Evolutionary conservation across 2,888 invertebrate species (phyloP), one percentile per base, ranked within the genome.

Genomic region (Leucozona laternaria): DNA sequence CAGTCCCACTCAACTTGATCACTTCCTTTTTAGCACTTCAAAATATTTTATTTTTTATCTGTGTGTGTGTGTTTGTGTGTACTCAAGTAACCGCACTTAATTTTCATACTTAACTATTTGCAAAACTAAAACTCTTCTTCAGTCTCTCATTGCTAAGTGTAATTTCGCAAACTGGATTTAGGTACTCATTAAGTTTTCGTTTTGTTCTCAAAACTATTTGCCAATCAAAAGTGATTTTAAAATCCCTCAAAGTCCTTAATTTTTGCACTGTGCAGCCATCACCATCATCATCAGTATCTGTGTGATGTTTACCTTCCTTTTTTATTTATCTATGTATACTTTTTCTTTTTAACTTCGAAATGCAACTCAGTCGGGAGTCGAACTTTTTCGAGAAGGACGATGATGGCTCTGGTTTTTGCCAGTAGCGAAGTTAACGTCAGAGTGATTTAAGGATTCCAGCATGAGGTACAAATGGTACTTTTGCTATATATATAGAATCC

Each of bases 391-490:
- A 2, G 31, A 31, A 57, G 17, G 11, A 31, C 17, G 17, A 57
- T 57, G 31, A 10, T 57, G 17, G 11, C 17, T 48, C 48, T 20
- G 31, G 31, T 17, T 34, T 57, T 57, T 2, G 4, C 1, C 15
- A 25, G 8, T 28, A 17, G 55, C 17, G 4, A 57, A 57, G 31
- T 57, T 31, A 55, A 57, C 57, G 57, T 57, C 57, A 34, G 34
- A 57, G 57, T 57, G 57, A 57, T 57, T 57, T 57, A 57, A 57
- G 57, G 57, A 57, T 57, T 57, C 31, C 17, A 34, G 8, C 57
- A 31, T 34, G 34, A 57, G 57, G 17, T 34, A n/a, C n/a, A 25
- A 11, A 31, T 57, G 17, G n/a, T 31, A 34, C n/a, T 34, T 31
- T 31, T 20, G 20, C 17, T 10, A 0, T 25, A 25, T 25, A 22